Evolutionary conservation across 2,888 invertebrate genomes (phyloP), one percentile per base, ranked within the genome.

Genomic region (Carpatolechia fugitivella): DNA sequence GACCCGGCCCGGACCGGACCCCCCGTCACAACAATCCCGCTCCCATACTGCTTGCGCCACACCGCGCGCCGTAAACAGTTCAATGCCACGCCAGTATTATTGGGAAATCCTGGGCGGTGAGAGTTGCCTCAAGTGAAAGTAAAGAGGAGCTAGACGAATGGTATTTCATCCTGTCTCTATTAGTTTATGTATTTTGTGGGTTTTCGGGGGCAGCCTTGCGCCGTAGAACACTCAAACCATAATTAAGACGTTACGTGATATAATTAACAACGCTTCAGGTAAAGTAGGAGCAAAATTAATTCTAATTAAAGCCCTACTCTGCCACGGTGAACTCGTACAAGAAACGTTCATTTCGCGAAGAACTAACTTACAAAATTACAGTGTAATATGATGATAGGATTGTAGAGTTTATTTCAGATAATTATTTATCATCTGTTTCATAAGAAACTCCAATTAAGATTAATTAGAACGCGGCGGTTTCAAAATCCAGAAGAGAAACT

Each of bases 1-100:
- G 56, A 20, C 51, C 57, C 57, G n/a, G n/a, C n/a, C n/a, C 56
- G 40, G 30, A 53, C 35, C 35, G 58, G 55, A 68, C 59, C 63
- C 59, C 63, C 70, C 68, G 76, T 76, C 76, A 77, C 71, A 78
- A 77, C 73, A 79, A 74, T 67, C 68, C 65, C 56, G 40, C 36
- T 24, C 52, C 31, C 51, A 33, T 16, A 14, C 52, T n/a, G 3
- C 36, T n/a, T 7, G 3, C 36, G 11, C 50, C 8, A 16, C 16
- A 11, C 14, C 8, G 18, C 16, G 1, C 14, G 18, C 18, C 48
- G n/a, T 10, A 35, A 50, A 50, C 47, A 40, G 47, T 55, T 29
- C 24, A 44, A 44, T 44, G 24, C 24, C 24, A 24, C 24, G 20
- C 44, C 20, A 24, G n/a, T 29, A 44, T n/a, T 44, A 44, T 44